Evolutionary conservation across 2,113 vertebrate genomes (phyloP).

Genomic region (Microcebus ravelobensis): DNA sequence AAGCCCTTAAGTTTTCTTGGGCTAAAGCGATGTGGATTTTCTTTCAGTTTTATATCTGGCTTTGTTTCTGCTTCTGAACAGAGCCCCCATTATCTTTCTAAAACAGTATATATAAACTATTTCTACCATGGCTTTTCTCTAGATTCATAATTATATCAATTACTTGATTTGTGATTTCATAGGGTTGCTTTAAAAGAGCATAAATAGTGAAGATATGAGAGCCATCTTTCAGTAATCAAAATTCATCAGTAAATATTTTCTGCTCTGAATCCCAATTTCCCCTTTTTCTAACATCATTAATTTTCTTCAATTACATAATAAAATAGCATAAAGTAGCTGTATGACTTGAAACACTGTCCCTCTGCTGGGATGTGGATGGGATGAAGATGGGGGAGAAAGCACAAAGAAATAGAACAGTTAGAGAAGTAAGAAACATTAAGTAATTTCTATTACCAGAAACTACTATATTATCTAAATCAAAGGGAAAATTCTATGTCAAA

Average conservation of each 20-base stretch:
- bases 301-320: not conserved
- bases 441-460: not conserved
- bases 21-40: not conserved
- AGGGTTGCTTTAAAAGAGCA: not conserved
- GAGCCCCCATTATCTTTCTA: not conserved
- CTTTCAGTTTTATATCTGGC: not conserved
- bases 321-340: not conserved
- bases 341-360: not conserved
- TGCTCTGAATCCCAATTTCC: not conserved
- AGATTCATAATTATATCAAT: not conserved
- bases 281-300: not conserved
- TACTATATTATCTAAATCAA: slow-evolving; percentile 12
- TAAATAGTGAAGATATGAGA: not conserved
- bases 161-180: not conserved
- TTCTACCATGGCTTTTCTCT: not conserved
- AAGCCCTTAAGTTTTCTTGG: not conserved
- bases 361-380: rapidly evolving
- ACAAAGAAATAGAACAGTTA: not conserved
- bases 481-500: not conserved
- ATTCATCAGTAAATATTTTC: not conserved
- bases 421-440: not conserved
- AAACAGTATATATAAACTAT: not conserved
- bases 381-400: rapidly evolving
- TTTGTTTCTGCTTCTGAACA: not conserved
- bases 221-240: not conserved